Base-by-base conservation (phyloP, 2,888 invertebrate genomes). In the Allygus modestus region DNA sequence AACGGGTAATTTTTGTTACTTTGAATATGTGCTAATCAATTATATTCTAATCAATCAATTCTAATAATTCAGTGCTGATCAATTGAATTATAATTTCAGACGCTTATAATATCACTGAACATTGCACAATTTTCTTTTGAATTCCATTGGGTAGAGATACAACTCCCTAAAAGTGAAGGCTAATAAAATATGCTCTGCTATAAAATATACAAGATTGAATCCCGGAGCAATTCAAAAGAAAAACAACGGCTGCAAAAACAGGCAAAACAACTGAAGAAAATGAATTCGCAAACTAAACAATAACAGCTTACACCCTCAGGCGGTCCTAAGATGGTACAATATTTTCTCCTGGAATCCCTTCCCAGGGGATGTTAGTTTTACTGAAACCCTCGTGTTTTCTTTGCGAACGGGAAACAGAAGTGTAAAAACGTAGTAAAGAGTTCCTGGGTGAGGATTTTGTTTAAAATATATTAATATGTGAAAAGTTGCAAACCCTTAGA, bases 191-290 rank as follows among this genome's bases (percentile, higher is more conserved):
- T n/a, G n/a, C n/a, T n/a, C 4, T 37, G 37, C 37, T 37, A 37
- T 37, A 37, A 7, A 4, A 37, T 37, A 37, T 37, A 9, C 23
- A 1, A n/a, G 54, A 54, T 23, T 23, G 7, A 23, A 54, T 54
- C 20, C 23, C 2, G 23, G 5, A 54, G 54, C 54, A 23, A 54
- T 54, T 20, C 20, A 54, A 85, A 87, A 86, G 85, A n/a, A n/a
- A 84, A 41, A 79, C 31, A 77, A 51, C 28, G 17, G 28, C 28
- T 43, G 26, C 4, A 15, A 65, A 65, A 65, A 65, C 28, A 65
- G 9, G 58, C 23, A 58, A 54, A 31, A 65, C 65, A 65, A 65
- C 65, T 65, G 31, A 65, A 28, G 65, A 65, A 65, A 65, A 65
- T 65, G 65, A 65, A 65, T 65, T 65, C 31, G 65, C 65, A 65